phyloP scores from a whole-genome alignment of 2,113 vertebrate species.

The Lophura nycthemera region DNA sequence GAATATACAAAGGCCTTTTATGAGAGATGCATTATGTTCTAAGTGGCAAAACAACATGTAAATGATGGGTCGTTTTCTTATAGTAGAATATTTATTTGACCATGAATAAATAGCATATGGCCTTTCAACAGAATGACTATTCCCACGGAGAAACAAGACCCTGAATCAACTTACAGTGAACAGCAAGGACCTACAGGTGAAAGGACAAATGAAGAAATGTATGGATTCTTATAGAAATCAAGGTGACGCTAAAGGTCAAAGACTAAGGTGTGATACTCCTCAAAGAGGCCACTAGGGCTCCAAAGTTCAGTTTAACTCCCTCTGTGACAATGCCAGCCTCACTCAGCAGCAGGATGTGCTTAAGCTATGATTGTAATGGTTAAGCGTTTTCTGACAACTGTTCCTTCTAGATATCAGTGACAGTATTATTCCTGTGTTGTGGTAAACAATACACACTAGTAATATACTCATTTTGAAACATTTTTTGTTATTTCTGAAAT shows the following conservation, averaged over 20 bases:
- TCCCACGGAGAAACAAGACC: background rate
- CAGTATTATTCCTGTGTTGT: background rate
- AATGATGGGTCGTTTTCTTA: background rate
- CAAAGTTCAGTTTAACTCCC: background rate
- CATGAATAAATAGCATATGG: background rate
- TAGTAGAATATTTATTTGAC: background rate
- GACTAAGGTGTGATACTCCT: background rate
- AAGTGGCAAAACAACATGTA: background rate
- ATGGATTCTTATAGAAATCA: background rate
- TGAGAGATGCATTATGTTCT: background rate
- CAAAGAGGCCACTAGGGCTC: background rate
- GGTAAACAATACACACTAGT: background rate
- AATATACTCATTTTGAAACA: fast-evolving
- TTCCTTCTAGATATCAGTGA: background rate
- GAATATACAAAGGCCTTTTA: background rate
- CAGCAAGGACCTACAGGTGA: background rate
- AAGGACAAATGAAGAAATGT: background rate
- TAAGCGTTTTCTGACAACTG: background rate
- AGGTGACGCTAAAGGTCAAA: background rate
- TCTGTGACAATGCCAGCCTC: background rate
- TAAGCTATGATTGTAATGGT: background rate
- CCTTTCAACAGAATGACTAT: background rate
- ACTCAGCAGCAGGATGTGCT: background rate
- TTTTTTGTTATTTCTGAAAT: background rate
- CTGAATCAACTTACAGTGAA: background rate